These are phyloP conservation scores for Eucidaris tribuloides DNA, from an alignment of 35 echinoderm and acorn worm species.

Conservation along the genomic window DNA sequence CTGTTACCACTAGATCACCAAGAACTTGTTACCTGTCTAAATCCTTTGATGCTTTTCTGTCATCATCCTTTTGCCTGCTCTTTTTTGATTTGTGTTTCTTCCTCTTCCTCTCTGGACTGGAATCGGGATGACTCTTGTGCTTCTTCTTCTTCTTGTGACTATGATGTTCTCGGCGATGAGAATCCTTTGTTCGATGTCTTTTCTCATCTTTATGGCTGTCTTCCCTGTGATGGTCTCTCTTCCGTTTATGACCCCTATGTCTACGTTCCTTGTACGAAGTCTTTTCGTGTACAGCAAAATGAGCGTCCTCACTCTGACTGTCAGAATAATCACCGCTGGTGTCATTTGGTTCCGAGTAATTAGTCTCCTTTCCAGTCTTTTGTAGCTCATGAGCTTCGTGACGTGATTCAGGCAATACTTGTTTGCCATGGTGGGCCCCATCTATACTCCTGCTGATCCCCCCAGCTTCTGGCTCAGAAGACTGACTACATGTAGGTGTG, in stretches of 20 bases:
- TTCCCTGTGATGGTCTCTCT: not conserved
- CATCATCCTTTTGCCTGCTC: not conserved
- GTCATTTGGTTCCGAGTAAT: not conserved
- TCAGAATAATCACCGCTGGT: not conserved
- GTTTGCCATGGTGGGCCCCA: too few relatives aligned
- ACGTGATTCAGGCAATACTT: too few relatives aligned
- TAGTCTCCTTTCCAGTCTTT: too few relatives aligned
- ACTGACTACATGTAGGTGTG: not conserved
- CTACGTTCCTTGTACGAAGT: not conserved
- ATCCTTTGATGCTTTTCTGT: not conserved
- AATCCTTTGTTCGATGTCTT: not conserved
- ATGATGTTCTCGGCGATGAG: not conserved
- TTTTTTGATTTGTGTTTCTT: constrained; percentile 11
- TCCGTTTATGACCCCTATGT: not conserved
- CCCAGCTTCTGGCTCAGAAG: not conserved
- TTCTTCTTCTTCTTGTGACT: constrained; percentile 4
- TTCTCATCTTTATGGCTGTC: not conserved
- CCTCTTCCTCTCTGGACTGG: not conserved
- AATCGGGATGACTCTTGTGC: not conserved
- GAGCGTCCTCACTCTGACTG: not conserved
- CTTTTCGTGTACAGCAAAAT: not conserved
- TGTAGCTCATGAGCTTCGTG: too few relatives aligned
- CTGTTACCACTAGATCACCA: not conserved
- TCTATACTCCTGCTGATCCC: not conserved
- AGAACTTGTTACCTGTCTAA: not conserved